Evolutionary conservation across 2,113 vertebrate species (phyloP), one percentile per base, ranked within the genome.

Genomic region (Tenebrosternarchus preto): DNA sequence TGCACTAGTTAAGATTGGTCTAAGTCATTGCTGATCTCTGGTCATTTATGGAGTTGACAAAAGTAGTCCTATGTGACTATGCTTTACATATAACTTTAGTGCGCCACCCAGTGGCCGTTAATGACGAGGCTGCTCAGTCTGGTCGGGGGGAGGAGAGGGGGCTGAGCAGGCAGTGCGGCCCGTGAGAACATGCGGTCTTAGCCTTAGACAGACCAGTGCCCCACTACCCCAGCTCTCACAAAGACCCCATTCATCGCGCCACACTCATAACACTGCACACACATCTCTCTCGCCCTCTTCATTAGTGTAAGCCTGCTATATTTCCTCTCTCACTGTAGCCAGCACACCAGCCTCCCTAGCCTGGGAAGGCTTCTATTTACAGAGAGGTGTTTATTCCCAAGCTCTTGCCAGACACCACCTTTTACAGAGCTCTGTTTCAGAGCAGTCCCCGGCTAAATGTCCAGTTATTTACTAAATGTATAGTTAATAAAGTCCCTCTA

Each of bases 261-360:
- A 84, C 88, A 88, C 86, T 89, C 88, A 88, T 89, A 50, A 89
- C 89, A 90, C 90, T 89, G 91, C 89, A 88, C 90, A 90, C 92
- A 92, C 92, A 92, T 90, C 91, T 92, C 86, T 91, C 92, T 92
- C 86, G 88, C 86, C 90, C 90, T 90, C 90, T 89, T 92, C 91
- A 93, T 92, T 90, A 90, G 90, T 86, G 88, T 90, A 90, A 90
- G 87, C 89, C 88, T 73, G 80, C 72, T 88, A 89, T 91, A 87
- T 89, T 89, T 88, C 88, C 86, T 73, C 87, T 81, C 89, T 84
- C 84, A 84, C 66, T 55, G 79, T 68, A 74, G 61, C 36, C 57
- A 57, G 39, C 36, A 20, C 36, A 53, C 55, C 27, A 67, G 33
- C 22, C 22, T 7, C 24, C 20, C 46, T 74, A 33, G 24, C 25